Evolutionary conservation across 2,113 vertebrate species (phyloP).

Genomic region (Actenoides hombroni): DNA sequence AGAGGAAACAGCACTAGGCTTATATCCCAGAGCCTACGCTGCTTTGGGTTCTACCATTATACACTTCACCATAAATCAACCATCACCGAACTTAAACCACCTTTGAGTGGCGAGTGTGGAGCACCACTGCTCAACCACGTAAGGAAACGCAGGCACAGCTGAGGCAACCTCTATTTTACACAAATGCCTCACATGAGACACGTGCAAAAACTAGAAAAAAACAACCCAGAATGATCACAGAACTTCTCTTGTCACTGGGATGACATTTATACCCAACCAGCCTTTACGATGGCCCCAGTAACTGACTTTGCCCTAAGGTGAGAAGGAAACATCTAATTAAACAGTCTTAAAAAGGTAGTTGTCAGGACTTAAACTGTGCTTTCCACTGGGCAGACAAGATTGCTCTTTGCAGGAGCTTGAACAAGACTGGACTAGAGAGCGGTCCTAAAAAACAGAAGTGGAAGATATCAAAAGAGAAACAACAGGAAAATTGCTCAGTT

Average conservation of each 20-base stretch:
- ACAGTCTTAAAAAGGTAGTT: not conserved
- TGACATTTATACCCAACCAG: not conserved
- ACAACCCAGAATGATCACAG: not conserved
- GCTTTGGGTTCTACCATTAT: not conserved
- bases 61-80: not conserved
- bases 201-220: not conserved
- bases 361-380: not conserved
- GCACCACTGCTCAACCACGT: not conserved
- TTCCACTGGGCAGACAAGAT: not conserved
- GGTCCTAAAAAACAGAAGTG: not conserved
- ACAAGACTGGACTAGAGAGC: not conserved
- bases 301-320: not conserved
- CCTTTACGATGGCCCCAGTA: not conserved
- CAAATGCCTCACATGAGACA: not conserved
- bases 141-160: not conserved
- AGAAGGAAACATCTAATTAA: conserved; percentile 27
- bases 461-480: not conserved
- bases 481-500: not conserved
- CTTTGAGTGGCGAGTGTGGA: not conserved
- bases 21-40: not conserved
- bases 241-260: not conserved
- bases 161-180: not conserved
- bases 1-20: not conserved
- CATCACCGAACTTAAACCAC: not conserved
- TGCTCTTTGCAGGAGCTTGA: not conserved